Evolutionary conservation across 2,113 vertebrate species (phyloP).

Genomic region (Hylia prasina): DNA sequence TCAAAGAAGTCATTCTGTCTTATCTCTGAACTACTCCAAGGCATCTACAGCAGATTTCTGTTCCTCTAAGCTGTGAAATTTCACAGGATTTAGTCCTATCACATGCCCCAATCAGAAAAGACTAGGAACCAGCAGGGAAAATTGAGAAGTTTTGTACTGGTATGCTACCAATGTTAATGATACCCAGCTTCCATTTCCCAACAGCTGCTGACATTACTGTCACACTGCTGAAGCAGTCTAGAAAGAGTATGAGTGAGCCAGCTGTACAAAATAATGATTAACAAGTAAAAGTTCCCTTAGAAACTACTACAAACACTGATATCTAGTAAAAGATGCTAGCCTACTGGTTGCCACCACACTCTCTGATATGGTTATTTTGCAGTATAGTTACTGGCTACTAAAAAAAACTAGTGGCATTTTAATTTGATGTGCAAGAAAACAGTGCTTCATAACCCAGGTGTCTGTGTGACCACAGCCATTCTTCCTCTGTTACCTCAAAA

Average conservation of each 20-base stretch:
- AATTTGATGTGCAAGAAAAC: not conserved
- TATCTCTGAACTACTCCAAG: not conserved
- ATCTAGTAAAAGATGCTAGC: not conserved
- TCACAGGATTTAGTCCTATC: not conserved
- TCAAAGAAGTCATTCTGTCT: not conserved
- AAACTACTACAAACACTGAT: not conserved
- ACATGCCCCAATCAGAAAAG: not conserved
- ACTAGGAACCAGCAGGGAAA: not conserved
- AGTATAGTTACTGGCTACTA: not conserved
- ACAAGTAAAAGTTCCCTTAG: not conserved
- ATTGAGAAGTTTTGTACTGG: not conserved
- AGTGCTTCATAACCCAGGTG: not conserved
- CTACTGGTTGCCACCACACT: not conserved
- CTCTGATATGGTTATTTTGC: not conserved
- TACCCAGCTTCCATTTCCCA: not conserved
- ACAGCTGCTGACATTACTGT: not conserved
- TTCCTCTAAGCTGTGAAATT: not conserved
- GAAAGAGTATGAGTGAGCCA: not conserved
- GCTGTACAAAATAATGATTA: not conserved
- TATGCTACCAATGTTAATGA: not conserved
- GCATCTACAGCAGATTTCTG: not conserved
- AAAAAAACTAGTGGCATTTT: not conserved
- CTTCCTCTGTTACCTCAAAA: not conserved
- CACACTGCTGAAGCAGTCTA: not conserved
- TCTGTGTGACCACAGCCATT: not conserved